Evolutionary conservation across 2,888 invertebrate genomes (phyloP).

Genomic region (Drosophila hamatofila): DNA sequence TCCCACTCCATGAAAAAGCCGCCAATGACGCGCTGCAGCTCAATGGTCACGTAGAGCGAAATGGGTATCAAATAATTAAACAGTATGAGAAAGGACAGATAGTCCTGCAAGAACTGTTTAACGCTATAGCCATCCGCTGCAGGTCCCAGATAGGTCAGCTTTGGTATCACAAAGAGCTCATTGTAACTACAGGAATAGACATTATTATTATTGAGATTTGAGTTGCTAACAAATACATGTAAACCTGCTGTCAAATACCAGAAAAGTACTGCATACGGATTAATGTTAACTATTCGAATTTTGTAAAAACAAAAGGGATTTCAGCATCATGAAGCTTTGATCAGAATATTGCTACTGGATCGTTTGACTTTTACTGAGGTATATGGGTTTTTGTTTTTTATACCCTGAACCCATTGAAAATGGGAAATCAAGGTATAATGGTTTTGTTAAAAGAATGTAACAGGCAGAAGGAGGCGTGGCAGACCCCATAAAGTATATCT

Average conservation of each 20-base stretch:
- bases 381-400: no score
- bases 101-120: constrained; percentile 86
- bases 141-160: constrained; percentile 84
- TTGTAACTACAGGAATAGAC: constrained; percentile 72
- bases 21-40: constrained; percentile 89
- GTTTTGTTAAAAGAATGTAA: no score
- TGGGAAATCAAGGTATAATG: no score
- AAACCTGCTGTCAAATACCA: not conserved
- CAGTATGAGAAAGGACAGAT: constrained; percentile 90
- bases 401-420: no score
- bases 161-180: constrained; percentile 80
- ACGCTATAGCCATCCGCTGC: constrained; percentile 75
- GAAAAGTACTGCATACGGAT: not conserved
- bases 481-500: no score
- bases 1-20: constrained; percentile 92
- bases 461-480: no score
- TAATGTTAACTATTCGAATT: not conserved
- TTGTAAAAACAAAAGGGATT: not conserved
- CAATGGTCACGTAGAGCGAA: constrained; percentile 93
- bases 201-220: not conserved
- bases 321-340: not conserved
- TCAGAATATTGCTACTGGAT: not conserved
- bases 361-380: not conserved
- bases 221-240: not conserved
- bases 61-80: constrained; percentile 95